These are phyloP conservation scores for Caenorhabditis imperialis DNA, from an alignment of 2,888 invertebrate species.

Conservation along the genomic window DNA sequence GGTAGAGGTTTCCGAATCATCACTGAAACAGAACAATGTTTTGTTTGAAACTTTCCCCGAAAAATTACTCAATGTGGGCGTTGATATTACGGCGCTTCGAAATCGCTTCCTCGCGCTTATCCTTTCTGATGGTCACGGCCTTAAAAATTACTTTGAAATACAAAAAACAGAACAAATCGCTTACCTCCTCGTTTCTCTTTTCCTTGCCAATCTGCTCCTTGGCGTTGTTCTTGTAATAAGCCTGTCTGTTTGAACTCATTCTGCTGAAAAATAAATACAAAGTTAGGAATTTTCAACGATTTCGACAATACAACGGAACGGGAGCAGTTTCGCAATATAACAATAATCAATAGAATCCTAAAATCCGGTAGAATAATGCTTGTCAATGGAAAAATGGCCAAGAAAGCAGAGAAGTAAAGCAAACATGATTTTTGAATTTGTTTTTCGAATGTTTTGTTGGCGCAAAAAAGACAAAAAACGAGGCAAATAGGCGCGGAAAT, in stretches of 20 bases:
- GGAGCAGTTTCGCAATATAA: slow-evolving; percentile 15
- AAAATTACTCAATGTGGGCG: slow-evolving; percentile 82
- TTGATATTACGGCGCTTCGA: slow-evolving; percentile 93
- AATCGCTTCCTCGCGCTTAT: slow-evolving; percentile 96
- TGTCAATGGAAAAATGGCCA: not conserved
- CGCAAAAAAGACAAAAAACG: not conserved
- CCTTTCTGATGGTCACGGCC: slow-evolving; percentile 87
- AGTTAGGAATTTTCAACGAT: no score
- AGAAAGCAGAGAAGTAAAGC: not conserved
- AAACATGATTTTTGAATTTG: not conserved
- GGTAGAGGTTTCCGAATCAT: slow-evolving; percentile 49
- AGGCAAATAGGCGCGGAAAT: not conserved
- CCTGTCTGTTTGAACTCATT: slow-evolving; percentile 58
- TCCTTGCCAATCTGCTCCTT: slow-evolving; percentile 91
- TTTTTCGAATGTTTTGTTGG: not conserved
- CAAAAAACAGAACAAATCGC: not conserved
- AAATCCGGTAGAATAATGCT: slow-evolving; percentile 5
- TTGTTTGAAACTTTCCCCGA: slow-evolving; percentile 28
- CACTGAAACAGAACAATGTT: slow-evolving; percentile 39
- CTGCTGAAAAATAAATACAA: slow-evolving; percentile 20
- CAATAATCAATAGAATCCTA: not conserved
- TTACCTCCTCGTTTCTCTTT: slow-evolving; percentile 71
- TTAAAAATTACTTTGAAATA: slow-evolving; percentile 15
- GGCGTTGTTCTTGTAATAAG: slow-evolving; percentile 94
- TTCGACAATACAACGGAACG: not conserved